Conservation (phyloP, 2,888 invertebrate species). For the Chrysina gloriosa region DNA sequence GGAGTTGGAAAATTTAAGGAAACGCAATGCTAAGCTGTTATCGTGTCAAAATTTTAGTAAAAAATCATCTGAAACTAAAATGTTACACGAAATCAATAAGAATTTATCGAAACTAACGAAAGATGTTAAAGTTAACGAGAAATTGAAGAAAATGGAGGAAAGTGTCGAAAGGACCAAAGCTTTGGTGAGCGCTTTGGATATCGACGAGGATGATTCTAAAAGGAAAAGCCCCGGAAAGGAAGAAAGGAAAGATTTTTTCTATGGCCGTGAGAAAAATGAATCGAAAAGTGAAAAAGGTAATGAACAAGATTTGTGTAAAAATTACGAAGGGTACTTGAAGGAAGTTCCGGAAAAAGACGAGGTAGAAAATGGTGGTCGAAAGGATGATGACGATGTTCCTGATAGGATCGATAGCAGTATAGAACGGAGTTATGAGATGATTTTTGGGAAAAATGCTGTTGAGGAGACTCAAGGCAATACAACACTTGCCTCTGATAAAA, state of each 20-base stretch:
- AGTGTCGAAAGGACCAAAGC: constrained; percentile 14
- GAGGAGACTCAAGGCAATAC: background rate
- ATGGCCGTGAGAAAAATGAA: background rate
- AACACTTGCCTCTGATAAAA: background rate
- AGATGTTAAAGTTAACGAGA: constrained; percentile 44
- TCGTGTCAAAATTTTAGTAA: constrained; percentile 71
- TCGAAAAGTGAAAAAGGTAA: background rate
- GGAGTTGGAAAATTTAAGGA: constrained; percentile 76
- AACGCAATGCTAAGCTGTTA: constrained; percentile 74
- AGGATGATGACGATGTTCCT: constrained; percentile 21
- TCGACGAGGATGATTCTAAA: background rate
- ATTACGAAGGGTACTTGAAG: background rate
- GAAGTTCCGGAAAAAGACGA: background rate
- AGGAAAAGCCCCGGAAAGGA: background rate
- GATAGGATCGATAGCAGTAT: constrained; percentile 48
- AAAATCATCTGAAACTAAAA: constrained; percentile 74
- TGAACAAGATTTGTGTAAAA: constrained; percentile 1
- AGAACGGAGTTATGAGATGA: constrained; percentile 54
- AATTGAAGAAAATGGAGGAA: constrained; percentile 41
- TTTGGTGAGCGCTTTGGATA: constrained; percentile 6
- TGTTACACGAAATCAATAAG: constrained; percentile 81
- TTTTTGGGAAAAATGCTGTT: constrained; percentile 48
- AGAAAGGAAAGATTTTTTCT: background rate
- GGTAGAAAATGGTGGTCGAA: background rate
- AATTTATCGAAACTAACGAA: constrained; percentile 67